Evolutionary conservation across 37 sponge, comb jelly and placozoan species (phyloP).

Genomic region (Ephydatia muelleri): DNA sequence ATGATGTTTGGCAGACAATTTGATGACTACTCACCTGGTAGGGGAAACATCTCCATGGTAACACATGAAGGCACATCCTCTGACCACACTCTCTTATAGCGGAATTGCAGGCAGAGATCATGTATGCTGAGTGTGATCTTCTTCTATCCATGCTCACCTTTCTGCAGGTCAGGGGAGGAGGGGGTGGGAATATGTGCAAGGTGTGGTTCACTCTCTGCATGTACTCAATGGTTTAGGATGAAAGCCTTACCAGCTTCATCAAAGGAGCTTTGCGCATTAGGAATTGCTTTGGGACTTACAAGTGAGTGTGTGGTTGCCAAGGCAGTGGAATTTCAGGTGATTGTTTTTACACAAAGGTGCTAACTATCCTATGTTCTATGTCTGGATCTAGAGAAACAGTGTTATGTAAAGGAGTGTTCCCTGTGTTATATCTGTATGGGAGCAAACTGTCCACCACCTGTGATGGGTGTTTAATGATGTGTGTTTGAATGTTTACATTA

Average conservation of each 20-base stretch:
- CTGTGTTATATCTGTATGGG: not conserved
- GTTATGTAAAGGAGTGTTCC: no score
- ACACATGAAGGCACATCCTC: not conserved
- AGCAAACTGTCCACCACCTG: no score
- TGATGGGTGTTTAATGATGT: no score
- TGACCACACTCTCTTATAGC: not conserved
- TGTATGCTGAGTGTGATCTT: conserved; percentile 78
- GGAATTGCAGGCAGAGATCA: conserved; percentile 72
- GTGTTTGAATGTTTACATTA: no score
- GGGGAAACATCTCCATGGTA: not conserved
- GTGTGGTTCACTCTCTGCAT: not conserved
- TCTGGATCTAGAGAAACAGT: no score
- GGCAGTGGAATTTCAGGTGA: not conserved
- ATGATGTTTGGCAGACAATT: conserved; percentile 20
- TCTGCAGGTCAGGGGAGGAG: conserved; percentile 53
- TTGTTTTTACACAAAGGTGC: not conserved
- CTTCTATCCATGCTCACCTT: conserved; percentile 71
- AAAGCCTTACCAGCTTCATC: conserved; percentile 72
- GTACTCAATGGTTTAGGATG: conserved; percentile 55
- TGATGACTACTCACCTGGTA: conserved; percentile 22
- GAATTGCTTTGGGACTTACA: conserved; percentile 64
- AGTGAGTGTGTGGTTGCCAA: conserved; percentile 47
- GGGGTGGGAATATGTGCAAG: not conserved
- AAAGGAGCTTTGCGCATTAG: conserved; percentile 65
- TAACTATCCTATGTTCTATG: no score